Conservation (phyloP, 2,888 invertebrate species). For the Microctonus aethiopoides region DNA sequence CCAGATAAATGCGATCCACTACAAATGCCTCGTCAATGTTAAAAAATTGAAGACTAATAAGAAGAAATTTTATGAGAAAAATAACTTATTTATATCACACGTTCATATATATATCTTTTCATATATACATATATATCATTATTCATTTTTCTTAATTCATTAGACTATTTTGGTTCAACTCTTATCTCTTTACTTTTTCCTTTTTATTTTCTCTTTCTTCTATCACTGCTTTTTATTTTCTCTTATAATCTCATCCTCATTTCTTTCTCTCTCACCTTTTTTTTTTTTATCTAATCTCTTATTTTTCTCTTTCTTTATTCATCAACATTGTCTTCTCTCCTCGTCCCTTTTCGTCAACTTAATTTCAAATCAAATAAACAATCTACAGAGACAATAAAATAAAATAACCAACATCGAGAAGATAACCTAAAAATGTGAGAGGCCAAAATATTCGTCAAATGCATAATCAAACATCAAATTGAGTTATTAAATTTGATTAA, state of each 20-base stretch:
- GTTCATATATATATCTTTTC: not conserved
- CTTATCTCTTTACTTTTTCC: not conserved
- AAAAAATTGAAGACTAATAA: slow-evolving; percentile 1
- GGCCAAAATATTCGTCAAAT: slow-evolving; percentile 8
- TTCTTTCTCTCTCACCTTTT: not conserved
- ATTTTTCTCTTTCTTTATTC: not conserved
- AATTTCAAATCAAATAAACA: not conserved
- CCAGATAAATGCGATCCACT: not conserved
- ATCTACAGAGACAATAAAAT: slow-evolving; percentile 28
- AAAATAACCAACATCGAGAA: slow-evolving; percentile 24
- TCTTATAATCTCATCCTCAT: not conserved
- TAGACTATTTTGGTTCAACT: not conserved
- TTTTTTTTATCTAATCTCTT: not conserved
- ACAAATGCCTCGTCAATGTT: not conserved
- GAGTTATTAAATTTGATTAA: slow-evolving; percentile 49
- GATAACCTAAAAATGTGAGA: slow-evolving; percentile 8
- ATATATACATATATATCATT: not conserved
- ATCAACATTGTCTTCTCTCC: not conserved
- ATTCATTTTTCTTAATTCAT: not conserved
- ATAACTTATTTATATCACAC: not conserved
- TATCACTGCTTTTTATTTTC: not conserved
- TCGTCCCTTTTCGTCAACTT: not conserved
- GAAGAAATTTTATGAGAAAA: slow-evolving; percentile 13
- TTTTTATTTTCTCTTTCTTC: not conserved
- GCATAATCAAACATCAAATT: slow-evolving; percentile 30